phyloP scores from a whole-genome alignment of 35 echinoderm and acorn worm species.

The Anneissia japonica region DNA sequence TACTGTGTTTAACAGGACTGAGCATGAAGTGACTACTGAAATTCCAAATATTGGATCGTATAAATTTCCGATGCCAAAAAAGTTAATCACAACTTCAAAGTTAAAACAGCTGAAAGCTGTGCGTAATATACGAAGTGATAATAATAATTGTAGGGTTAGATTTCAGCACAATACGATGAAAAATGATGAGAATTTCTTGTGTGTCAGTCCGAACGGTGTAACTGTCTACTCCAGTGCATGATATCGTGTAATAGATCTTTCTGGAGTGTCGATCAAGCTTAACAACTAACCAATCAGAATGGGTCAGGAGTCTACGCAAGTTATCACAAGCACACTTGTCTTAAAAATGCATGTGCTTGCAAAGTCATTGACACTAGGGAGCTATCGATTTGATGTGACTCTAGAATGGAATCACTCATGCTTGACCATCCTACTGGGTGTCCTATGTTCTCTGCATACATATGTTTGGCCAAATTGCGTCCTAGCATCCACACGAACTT shows the following conservation, averaged over 20 bases:
- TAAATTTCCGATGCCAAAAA: not conserved
- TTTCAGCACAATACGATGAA: conserved; percentile 12
- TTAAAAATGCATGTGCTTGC: too few species aligned
- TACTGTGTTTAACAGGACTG: not conserved
- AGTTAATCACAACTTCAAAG: not conserved
- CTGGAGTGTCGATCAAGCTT: too few species aligned
- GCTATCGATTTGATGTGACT: too few species aligned
- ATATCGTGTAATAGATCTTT: not conserved
- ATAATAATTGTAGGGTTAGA: not conserved
- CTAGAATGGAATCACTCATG: too few species aligned
- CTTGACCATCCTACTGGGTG: too few species aligned
- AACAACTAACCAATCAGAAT: too few species aligned
- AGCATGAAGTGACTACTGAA: not conserved
- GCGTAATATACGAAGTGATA: not conserved
- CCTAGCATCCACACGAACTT: too few species aligned
- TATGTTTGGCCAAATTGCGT: too few species aligned
- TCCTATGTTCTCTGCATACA: too few species aligned
- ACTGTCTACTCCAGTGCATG: conserved; percentile 2
- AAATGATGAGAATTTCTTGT: not conserved
- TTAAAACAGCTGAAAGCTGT: not conserved
- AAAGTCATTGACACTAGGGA: too few species aligned
- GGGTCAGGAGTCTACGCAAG: too few species aligned
- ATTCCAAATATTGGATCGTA: not conserved
- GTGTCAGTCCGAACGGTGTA: not conserved
- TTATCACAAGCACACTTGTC: too few species aligned